A percentile compares a stretch with the other conserved stretches of the same genome.
These are phyloP conservation scores for Gallinago solitaria DNA, from an alignment of 2,797 vertebrate species.

Conservation along the genomic window DNA sequence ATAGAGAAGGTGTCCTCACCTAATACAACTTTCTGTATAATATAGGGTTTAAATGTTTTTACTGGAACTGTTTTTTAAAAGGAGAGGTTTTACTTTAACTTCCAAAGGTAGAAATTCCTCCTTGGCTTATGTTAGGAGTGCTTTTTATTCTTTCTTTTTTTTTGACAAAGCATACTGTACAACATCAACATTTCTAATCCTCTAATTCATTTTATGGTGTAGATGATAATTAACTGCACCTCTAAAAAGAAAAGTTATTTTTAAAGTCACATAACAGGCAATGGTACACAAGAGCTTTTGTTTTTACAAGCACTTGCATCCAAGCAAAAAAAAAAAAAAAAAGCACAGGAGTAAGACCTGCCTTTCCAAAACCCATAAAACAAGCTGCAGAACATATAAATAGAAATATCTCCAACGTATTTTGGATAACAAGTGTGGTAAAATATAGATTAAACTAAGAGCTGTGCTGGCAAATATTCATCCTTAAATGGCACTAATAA, in stretches of 20 bases:
- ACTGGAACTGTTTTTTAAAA: background rate
- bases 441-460: slow-evolving; percentile 52
- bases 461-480: slow-evolving; percentile 55
- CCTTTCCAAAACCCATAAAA: slow-evolving; percentile 63
- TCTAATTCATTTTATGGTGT: background rate
- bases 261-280: background rate
- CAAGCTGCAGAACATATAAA: slow-evolving; percentile 29
- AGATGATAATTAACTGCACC: background rate
- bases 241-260: background rate
- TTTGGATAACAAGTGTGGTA: slow-evolving; percentile 50
- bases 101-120: background rate
- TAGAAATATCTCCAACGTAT: slow-evolving; percentile 58
- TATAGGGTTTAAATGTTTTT: background rate
- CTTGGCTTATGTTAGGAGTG: background rate
- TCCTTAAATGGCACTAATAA: slow-evolving; percentile 63
- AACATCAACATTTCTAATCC: background rate
- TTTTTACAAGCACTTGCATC: slow-evolving; percentile 37
- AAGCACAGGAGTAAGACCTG: background rate
- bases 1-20: background rate
- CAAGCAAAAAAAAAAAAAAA: background rate
- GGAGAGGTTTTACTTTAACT: background rate
- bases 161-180: background rate
- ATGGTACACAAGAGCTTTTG: slow-evolving; percentile 13
- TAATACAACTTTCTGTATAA: background rate
- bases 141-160: background rate